Evolutionary conservation across 1,140 invertebrate species (phyloP).

Genomic region (Phocides pigmalion): DNA sequence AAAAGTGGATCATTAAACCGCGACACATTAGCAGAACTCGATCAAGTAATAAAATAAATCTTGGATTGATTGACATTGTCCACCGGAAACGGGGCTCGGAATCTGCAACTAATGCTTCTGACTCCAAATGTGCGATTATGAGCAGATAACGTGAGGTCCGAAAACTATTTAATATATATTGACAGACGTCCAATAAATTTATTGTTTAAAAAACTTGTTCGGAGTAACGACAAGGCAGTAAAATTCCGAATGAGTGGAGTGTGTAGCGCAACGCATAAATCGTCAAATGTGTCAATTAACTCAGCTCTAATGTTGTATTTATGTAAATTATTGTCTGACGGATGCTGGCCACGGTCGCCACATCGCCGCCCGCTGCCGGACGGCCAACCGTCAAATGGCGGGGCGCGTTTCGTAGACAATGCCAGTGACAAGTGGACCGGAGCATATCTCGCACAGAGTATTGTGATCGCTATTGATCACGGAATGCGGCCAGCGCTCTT

Average conservation of each 20-base stretch:
- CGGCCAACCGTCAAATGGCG: neutral
- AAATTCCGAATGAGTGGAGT: conserved; percentile 60
- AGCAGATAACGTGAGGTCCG: conserved; percentile 19
- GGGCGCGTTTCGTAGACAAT: no score
- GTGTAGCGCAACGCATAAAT: conserved; percentile 60
- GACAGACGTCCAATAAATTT: conserved; percentile 44
- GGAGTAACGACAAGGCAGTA: conserved; percentile 37
- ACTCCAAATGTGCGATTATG: neutral
- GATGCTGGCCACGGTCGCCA: conserved; percentile 45
- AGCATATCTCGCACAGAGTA: no score
- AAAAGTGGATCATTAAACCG: conserved; percentile 1
- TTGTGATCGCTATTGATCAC: no score
- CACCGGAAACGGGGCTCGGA: conserved; percentile 14
- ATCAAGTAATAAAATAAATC: no score
- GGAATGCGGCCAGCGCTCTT: no score
- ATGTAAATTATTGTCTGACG: conserved; percentile 66
- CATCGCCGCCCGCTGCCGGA: neutral
- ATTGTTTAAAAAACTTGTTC: conserved; percentile 38
- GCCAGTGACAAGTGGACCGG: no score
- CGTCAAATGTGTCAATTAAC: conserved; percentile 73
- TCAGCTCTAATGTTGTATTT: conserved; percentile 71
- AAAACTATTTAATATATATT: conserved; percentile 37
- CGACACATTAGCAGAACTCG: conserved; percentile 10
- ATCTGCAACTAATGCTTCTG: conserved; percentile 5
- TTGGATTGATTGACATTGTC: conserved; percentile 24